These are phyloP conservation scores for Orchestes rusci DNA, from an alignment of 2,888 invertebrate species.

Conservation along the genomic window DNA sequence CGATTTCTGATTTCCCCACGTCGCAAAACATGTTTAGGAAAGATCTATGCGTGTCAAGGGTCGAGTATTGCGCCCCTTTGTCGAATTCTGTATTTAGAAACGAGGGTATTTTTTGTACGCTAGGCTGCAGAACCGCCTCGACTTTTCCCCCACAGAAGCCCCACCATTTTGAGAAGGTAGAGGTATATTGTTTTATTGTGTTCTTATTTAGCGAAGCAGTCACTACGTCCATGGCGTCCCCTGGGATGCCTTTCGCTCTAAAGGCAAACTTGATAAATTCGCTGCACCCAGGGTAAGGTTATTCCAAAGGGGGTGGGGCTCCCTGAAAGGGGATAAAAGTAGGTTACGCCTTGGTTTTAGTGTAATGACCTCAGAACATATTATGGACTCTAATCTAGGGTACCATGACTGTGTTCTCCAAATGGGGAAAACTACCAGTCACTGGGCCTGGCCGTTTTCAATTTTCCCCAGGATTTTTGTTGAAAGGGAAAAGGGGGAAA, in stretches of 20 bases:
- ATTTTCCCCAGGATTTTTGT: constrained; percentile 6
- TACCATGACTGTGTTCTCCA: constrained; percentile 5
- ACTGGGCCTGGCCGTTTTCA: not conserved
- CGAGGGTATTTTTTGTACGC: constrained; percentile 2
- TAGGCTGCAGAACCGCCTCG: not conserved
- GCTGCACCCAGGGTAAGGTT: constrained; percentile 17
- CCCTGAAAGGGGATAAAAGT: constrained; percentile 8
- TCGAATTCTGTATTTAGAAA: constrained; percentile 11
- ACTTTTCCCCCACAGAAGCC: constrained; percentile 1
- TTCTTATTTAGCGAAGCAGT: constrained; percentile 22
- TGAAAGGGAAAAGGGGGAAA: constrained; percentile 5
- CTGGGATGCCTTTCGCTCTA: not conserved
- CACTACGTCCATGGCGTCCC: constrained; percentile 14
- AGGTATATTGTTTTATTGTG: constrained; percentile 18
- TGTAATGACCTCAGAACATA: constrained; percentile 1
- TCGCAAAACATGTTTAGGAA: constrained; percentile 7
- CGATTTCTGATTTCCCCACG: constrained; percentile 1
- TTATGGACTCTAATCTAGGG: not conserved
- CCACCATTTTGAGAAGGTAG: constrained; percentile 1
- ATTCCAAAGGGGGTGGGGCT: constrained; percentile 7
- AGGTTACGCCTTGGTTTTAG: not conserved
- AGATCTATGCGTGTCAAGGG: constrained; percentile 8
- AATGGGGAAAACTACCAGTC: constrained; percentile 5
- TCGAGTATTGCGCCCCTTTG: constrained; percentile 7
- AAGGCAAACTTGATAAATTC: constrained; percentile 8